Conservation (phyloP, 2,888 invertebrate species). For the Drosophila yooni region DNA sequence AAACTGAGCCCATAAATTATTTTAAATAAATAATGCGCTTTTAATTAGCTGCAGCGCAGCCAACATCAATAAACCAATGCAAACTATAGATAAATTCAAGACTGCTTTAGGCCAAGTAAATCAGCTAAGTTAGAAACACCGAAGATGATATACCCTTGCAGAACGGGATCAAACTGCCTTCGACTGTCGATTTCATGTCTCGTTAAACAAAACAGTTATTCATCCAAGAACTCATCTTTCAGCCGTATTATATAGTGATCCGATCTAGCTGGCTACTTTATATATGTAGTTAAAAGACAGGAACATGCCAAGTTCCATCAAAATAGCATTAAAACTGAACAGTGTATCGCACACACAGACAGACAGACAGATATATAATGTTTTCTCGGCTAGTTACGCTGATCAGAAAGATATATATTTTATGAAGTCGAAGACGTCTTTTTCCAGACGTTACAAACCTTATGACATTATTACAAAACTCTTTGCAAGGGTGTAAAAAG, state of each 20-base stretch:
- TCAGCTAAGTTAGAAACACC: not conserved
- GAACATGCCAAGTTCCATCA: not conserved
- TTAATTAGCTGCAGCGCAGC: constrained; percentile 70
- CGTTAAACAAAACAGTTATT: not conserved
- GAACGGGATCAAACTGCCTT: not conserved
- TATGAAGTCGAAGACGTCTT: not conserved
- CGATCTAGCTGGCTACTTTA: not conserved
- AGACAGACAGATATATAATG: not conserved
- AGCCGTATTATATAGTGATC: not conserved
- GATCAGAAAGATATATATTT: not conserved
- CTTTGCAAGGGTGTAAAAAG: not conserved
- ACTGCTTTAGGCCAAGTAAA: constrained; percentile 3
- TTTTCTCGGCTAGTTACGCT: not conserved
- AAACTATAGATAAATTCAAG: constrained; percentile 32
- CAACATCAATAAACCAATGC: constrained; percentile 16
- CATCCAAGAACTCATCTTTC: not conserved
- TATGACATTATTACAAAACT: not conserved
- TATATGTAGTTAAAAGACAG: not conserved
- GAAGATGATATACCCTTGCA: not conserved
- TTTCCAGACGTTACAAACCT: not conserved
- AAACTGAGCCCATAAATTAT: constrained; percentile 62
- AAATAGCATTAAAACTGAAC: not conserved
- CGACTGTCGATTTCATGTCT: not conserved
- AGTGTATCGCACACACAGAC: not conserved
- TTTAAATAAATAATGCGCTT: constrained; percentile 74